Base-by-base conservation (phyloP, 1,140 invertebrate species). In the Bombyx mori region DNA sequence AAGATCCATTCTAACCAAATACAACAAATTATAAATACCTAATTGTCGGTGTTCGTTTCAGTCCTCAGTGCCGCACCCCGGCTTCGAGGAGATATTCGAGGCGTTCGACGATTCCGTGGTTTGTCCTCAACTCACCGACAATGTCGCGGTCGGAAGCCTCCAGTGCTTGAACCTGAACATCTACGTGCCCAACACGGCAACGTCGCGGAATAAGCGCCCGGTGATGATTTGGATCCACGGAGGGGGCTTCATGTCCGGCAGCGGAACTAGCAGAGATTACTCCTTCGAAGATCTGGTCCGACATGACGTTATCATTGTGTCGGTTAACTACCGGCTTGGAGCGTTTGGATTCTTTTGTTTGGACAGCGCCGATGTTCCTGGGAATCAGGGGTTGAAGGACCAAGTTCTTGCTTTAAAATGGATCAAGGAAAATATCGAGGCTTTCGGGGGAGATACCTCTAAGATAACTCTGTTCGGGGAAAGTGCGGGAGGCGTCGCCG, bases 211-310 rank as follows among this genome's bases (percentile, higher is more conserved):
- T 10, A 58, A 35, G 42, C 56, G 75, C 2, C 91, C 93, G 0
- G 93, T 95, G 0, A 89, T 95, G 84, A 42, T 57, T 8, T 57
- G 48, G 43, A 22, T 57, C n/a, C 56, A 57, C 44, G 56, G 56
- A 48, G 55, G 56, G 18, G 10, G 8, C 3, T 55, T 44, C 60
- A 12, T 61, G 54, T 3, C 47, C 50, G 45, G 58, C 43, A 47
- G 44, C 44, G 42, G 48, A 1, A 35, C 45, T 6, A 9, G 47
- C 22, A 43, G 6, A 6, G 6, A 3, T 1, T 42, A 8, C 8
- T 45, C 44, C 35, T 53, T 56, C 42, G 18, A 58, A 9, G 46
- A 48, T 8, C 35, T 62, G 8, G 22, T 62, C 7, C 22, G n/a
- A 43, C 45, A 62, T 46, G 56, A 58, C 43, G 56, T 62, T 6